Conservation (phyloP, 2,797 vertebrate species). For the Prionace glauca region DNA sequence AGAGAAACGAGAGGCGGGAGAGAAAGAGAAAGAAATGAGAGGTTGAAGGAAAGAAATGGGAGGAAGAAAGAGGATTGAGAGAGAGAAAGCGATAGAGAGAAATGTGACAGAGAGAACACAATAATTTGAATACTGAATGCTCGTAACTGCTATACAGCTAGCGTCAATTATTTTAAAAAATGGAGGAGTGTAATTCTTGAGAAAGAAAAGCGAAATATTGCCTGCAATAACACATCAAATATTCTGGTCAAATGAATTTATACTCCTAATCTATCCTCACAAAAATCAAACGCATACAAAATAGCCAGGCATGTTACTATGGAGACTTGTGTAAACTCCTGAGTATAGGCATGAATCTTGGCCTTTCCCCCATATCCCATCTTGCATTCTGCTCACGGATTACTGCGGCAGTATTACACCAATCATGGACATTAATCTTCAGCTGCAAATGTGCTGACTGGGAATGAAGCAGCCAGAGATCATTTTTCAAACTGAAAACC, state of each 20-base stretch:
- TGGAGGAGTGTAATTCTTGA: background rate
- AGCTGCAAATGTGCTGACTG: slow-evolving; percentile 73
- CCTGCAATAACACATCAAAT: background rate
- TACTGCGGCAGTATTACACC: slow-evolving; percentile 78
- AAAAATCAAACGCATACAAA: slow-evolving; percentile 42
- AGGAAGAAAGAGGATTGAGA: background rate
- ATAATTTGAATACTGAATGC: background rate
- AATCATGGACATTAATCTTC: slow-evolving; percentile 78
- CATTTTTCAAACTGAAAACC: slow-evolving; percentile 64
- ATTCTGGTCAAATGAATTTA: background rate
- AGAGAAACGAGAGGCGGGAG: background rate
- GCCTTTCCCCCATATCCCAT: slow-evolving; percentile 66
- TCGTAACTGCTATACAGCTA: background rate
- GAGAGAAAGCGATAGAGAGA: background rate
- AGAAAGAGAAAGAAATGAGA: background rate
- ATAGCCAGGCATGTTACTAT: slow-evolving; percentile 63
- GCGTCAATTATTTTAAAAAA: background rate
- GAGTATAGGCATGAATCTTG: slow-evolving; percentile 56
- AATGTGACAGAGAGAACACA: background rate
- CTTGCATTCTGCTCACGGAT: slow-evolving; percentile 82
- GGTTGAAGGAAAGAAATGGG: too few relatives aligned
- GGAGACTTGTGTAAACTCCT: slow-evolving; percentile 63
- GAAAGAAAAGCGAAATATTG: background rate
- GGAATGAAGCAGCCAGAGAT: slow-evolving; percentile 55
- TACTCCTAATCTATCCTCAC: background rate